A percentile compares a stretch with the other conserved stretches of the same genome.
These are phyloP conservation scores for Malurus elegans DNA, from an alignment of 2,113 vertebrate genomes.

Conservation along the genomic window DNA sequence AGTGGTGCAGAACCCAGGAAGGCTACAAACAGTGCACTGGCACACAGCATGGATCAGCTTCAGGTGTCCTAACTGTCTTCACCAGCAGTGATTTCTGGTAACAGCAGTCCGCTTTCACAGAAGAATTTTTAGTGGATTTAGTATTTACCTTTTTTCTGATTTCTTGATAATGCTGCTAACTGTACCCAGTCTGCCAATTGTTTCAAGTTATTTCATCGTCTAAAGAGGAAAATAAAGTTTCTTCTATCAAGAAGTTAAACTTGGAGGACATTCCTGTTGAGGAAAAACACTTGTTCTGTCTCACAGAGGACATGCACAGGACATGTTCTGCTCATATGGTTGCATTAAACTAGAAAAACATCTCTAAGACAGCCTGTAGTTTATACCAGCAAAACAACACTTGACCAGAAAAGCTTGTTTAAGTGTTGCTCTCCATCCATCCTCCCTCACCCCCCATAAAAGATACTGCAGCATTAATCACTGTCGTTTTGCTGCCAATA, in stretches of 20 bases:
- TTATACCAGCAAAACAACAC: not conserved
- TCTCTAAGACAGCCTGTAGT: not conserved
- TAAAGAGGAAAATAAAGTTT: not conserved
- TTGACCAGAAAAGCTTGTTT: slow-evolving; percentile 4
- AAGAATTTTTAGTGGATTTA: not conserved
- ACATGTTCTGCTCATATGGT: not conserved
- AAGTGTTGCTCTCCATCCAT: not conserved
- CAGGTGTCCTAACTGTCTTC: not conserved
- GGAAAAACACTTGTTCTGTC: not conserved
- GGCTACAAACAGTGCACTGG: not conserved
- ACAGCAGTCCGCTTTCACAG: not conserved
- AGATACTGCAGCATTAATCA: slow-evolving; percentile 28
- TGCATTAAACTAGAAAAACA: not conserved
- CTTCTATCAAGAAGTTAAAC: not conserved
- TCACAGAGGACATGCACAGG: not conserved
- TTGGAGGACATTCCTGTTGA: not conserved
- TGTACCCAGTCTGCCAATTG: not conserved
- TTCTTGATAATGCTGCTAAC: not conserved
- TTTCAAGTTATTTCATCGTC: not conserved
- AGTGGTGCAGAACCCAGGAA: not conserved
- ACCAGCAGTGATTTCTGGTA: not conserved
- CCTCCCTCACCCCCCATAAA: slow-evolving; percentile 17
- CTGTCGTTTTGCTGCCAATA: not conserved
- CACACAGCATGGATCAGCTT: not conserved
- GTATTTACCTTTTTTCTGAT: not conserved